Base-by-base conservation (phyloP, 2,888 invertebrate genomes). In the Glaucopsyche alexis region DNA sequence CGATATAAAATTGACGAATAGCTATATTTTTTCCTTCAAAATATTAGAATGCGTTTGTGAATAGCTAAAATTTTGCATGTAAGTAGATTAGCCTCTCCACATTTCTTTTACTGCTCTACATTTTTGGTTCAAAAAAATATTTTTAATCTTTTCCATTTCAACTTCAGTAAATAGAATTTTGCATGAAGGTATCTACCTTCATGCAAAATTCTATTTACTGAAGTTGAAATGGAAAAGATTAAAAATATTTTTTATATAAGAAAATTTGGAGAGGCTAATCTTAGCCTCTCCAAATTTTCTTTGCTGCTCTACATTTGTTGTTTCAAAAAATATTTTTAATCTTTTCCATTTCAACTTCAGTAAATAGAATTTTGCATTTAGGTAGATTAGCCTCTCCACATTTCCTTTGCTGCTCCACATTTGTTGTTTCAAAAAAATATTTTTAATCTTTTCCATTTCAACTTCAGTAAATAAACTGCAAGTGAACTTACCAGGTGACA, bases 401-500 rank as follows among this genome's bases (percentile, higher is more conserved):
- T 7, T 42, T 42, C 6, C 7, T 8, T 6, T 7, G 42, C 42
- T 16, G 8, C 16, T 55, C 14, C 7, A 7, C 19, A 55, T 9
- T 19, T 55, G 2, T 19, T 7, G 19, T 11, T 9, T 13, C 11
- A 9, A 19, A 19, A 55, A 55, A 60, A 60, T 29, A 2, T 16
- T 13, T 60, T 38, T 8, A 29, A 60, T 13, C 29, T 9, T n/a
- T 66, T 42, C 66, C 42, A 67, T 45, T 42, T 13, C 14, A 67
- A 67, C 13, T 16, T 19, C 69, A 69, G 69, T 69, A 82, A 29
- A 60, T 60, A 60, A 50, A 50, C n/a, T n/a, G 60, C 60, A 29
- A 60, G 60, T 11, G 60, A 60, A 60, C 60, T 50, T 67, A 72
- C 72, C 85, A 86, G 85, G 87, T 91, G 90, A 88, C 86, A 86